Conservation (phyloP, 2,113 vertebrate genomes). For the Athene cunicularia region DNA sequence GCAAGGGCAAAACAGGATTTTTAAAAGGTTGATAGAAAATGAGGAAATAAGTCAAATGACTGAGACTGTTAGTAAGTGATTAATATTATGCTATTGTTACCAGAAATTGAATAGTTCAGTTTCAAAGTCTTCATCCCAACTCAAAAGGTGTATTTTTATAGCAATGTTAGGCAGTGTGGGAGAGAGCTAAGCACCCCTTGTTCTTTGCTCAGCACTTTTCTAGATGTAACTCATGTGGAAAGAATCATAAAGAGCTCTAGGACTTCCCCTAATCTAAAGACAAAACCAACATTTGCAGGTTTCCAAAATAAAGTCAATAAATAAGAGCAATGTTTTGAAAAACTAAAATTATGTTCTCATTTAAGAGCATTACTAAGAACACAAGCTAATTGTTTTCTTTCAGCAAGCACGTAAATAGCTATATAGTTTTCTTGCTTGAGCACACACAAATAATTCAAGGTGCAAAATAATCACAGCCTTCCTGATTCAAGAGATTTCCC, state of each 20-base stretch:
- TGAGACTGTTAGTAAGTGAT: neutral
- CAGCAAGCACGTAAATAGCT: neutral
- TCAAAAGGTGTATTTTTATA: neutral
- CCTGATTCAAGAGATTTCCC: slow-evolving; percentile 17
- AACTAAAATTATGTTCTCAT: neutral
- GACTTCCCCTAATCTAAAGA: neutral
- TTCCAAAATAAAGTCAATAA: slow-evolving; percentile 19
- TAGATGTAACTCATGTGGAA: neutral
- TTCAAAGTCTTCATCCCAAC: neutral
- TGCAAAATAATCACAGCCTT: neutral
- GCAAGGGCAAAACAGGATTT: neutral
- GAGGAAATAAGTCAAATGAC: neutral
- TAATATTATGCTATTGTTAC: neutral
- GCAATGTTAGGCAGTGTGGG: neutral
- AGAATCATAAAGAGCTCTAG: neutral
- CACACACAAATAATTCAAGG: slow-evolving; percentile 26
- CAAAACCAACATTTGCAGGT: neutral
- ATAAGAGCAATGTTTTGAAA: slow-evolving; percentile 1
- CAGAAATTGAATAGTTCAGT: neutral
- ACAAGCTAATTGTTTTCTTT: neutral
- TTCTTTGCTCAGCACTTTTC: neutral
- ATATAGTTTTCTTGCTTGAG: slow-evolving; percentile 31
- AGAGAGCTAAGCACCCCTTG: neutral
- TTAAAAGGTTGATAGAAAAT: neutral
- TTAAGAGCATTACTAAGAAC: neutral